Base-by-base conservation (phyloP, 2,113 vertebrate genomes). In the Tychaedon coryphoeus region DNA sequence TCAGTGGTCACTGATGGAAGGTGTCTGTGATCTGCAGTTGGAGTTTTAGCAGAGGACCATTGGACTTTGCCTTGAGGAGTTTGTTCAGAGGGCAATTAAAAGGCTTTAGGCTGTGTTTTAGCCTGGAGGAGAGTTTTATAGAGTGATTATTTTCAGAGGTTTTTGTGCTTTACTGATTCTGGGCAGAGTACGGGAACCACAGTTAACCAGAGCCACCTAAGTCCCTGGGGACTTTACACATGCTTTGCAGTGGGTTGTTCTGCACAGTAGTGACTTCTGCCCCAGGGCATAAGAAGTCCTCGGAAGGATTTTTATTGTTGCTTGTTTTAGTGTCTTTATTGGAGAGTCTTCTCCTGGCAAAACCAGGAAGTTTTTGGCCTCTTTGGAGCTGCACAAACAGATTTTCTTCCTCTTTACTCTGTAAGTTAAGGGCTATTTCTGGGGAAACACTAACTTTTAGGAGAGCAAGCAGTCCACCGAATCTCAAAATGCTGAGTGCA, bases 191-290 rank as follows among this genome's bases (percentile, higher is more conserved):
- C 22, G 54, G 43, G 86, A 73, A 29, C 28, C 9, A 7, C n/a
- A 53, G 22, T 51, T 64, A 72, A 72, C 16, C 38, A 58, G 48
- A 83, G 45, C 38, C 58, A 34, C 54, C 18, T 26, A 22, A 29
- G 38, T 70, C 11, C 14, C 12, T 17, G 3, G 9, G 51, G 16
- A 36, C 8, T 60, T 60, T 82, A 15, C 0, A 2, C 2, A 0
- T 61, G 25, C 31, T 38, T 66, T 58, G 22, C 43, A 38, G 47
- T 47, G 33, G 4, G 4, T 45, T 70, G 6, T 70, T 86, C 38
- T 93, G n/a, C 40, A 20, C 12, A 9, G 9, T n/a, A 38, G 8
- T 64, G 36, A 53, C 45, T 79, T 88, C 45, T 81, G 29, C n/a
- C 67, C 8, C 17, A 69, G 31, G 14, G 13, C 11, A 34, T 71